Base-by-base conservation (phyloP, 2,888 invertebrate species). In the Orchesella flavescens region DNA sequence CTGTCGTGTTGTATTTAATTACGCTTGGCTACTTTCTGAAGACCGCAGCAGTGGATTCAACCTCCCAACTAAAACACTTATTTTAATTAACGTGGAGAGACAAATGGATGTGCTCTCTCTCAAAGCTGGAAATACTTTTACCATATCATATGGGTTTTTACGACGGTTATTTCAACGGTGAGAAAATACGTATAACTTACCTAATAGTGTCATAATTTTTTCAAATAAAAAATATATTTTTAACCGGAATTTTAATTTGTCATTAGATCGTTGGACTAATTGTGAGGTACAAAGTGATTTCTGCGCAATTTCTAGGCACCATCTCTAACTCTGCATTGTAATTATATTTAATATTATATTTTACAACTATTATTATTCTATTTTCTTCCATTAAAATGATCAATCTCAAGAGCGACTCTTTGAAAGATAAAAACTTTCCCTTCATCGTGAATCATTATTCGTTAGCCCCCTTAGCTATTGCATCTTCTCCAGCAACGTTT, bases 91-190 rank as follows among this genome's bases (percentile, higher is more conserved):
- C 46, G 46, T 19, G 17, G 69, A 75, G 34, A 55, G 81, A 9
- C 69, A 81, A 69, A 81, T 68, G 61, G 80, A 81, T 13, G 15
- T n/a, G 53, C 69, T 81, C 23, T 81, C 81, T 0, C 17, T 81
- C 19, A 81, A 81, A 81, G 23, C 59, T 44, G 81, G 74, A 68
- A 74, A 75, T 24, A 69, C 69, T 10, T 75, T 81, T n/a, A 81
- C 81, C 0, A 59, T 81, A 9, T 69, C 74, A 1, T 61, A 23
- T 43, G 74, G 74, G 1, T 81, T 21, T 75, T 81, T 63, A 75
- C 75, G 10, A 69, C 81, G 1, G 74, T 81, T 21, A 59, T 7
- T 34, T 34, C 57, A 71, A 19, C n/a, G 9, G 3, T 7, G 7
- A 13, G 10, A n/a, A 19, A 17, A 59, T 10, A 10, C 59, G n/a